Evolutionary conservation across 1,140 invertebrate species (phyloP).

Genomic region (Heliconius eleuchia): DNA sequence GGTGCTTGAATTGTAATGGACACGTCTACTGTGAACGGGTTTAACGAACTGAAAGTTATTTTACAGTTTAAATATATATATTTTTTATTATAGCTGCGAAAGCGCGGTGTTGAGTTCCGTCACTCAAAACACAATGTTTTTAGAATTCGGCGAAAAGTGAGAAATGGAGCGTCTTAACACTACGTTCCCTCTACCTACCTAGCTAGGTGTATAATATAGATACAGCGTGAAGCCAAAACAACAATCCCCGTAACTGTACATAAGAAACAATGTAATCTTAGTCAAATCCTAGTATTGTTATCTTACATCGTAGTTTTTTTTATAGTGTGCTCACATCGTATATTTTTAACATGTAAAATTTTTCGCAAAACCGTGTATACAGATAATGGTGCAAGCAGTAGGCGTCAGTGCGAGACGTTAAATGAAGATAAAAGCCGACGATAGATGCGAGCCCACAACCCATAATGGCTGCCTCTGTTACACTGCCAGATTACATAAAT

Average conservation of each 20-base stretch:
- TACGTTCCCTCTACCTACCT: too few relatives aligned
- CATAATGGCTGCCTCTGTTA: slow-evolving; percentile 19
- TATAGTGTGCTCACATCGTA: background rate
- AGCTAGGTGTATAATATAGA: too few relatives aligned
- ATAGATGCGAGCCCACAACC: slow-evolving; percentile 23
- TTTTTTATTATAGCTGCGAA: background rate
- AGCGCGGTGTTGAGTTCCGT: too few relatives aligned
- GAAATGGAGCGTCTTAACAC: too few relatives aligned
- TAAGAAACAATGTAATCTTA: background rate
- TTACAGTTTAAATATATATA: background rate
- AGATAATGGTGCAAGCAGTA: slow-evolving; percentile 53
- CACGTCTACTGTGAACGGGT: background rate
- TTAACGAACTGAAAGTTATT: background rate
- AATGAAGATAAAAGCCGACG: slow-evolving; percentile 52
- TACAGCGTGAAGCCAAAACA: too few relatives aligned
- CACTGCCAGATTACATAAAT: slow-evolving; percentile 17
- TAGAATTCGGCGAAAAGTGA: too few relatives aligned
- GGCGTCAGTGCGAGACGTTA: slow-evolving; percentile 59
- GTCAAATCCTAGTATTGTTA: background rate
- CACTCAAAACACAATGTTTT: too few relatives aligned
- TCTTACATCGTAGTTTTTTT: background rate
- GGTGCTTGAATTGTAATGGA: background rate
- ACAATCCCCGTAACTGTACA: background rate
- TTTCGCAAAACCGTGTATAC: slow-evolving; percentile 53
- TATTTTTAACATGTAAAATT: slow-evolving; percentile 10